Evolutionary conservation across 2,113 vertebrate genomes (phyloP).

Genomic region (Macquaria australasica): DNA sequence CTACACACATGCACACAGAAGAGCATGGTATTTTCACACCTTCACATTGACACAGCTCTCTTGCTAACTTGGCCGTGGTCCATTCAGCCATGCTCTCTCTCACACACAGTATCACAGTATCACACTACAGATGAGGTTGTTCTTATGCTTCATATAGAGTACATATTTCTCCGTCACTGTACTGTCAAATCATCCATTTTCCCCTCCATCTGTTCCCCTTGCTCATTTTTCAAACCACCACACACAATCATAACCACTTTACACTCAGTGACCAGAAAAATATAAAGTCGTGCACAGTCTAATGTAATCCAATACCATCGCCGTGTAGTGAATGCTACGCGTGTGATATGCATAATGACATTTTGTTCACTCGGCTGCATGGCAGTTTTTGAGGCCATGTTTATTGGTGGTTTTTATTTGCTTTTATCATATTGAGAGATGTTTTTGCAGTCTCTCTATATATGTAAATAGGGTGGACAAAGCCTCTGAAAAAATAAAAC

Average conservation of each 20-base stretch:
- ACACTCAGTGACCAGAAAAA: constrained; percentile 46
- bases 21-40: constrained; percentile 21
- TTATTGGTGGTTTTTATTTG: background rate
- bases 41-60: constrained; percentile 30
- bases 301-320: background rate
- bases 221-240: constrained; percentile 54
- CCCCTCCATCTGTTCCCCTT: constrained; percentile 15
- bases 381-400: background rate
- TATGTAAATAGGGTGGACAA: background rate
- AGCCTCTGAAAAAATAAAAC: background rate
- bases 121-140: constrained; percentile 25
- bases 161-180: constrained; percentile 34
- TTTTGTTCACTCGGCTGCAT: background rate
- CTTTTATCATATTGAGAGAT: background rate
- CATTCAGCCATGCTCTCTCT: constrained; percentile 30
- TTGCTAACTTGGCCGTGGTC: constrained; percentile 20
- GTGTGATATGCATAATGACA: background rate
- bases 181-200: constrained; percentile 37
- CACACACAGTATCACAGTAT: constrained; percentile 21
- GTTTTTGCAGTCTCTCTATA: background rate
- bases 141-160: constrained; percentile 37
- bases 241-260: constrained; percentile 49
- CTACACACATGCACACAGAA: background rate
- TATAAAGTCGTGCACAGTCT: background rate
- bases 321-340: background rate